Conservation (phyloP, 2,888 invertebrate genomes). For the Zygaena filipendulae region DNA sequence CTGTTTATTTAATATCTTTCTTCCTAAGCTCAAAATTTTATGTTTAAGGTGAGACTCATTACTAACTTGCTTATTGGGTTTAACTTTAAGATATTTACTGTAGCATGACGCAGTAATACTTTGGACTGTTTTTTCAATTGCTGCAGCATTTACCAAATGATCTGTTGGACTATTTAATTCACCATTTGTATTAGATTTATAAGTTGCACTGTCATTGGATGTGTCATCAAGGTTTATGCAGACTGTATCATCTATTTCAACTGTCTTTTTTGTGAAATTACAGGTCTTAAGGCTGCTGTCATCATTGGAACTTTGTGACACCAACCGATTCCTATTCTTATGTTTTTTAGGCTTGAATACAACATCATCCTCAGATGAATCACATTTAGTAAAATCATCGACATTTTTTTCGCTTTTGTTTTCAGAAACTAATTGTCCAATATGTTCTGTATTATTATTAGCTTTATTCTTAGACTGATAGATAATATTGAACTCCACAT, state of each 20-base stretch:
- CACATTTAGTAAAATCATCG: not conserved
- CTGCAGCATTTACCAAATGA: too few relatives aligned
- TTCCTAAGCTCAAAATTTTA: constrained; percentile 48
- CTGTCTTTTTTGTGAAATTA: constrained; percentile 23
- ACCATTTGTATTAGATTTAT: constrained; percentile 15
- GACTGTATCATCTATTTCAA: constrained; percentile 18
- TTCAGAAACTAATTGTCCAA: not conserved
- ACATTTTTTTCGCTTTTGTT: not conserved
- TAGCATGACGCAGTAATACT: constrained; percentile 33
- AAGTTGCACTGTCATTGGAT: constrained; percentile 27
- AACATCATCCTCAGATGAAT: constrained; percentile 21
- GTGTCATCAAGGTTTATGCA: constrained; percentile 42
- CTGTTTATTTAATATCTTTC: constrained; percentile 38
- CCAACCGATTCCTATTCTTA: constrained; percentile 22
- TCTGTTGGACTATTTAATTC: constrained; percentile 14
- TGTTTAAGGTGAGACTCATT: constrained; percentile 34
- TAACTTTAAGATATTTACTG: constrained; percentile 28
- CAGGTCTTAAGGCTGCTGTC: constrained; percentile 20
- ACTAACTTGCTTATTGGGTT: constrained; percentile 10
- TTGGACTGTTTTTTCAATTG: constrained; percentile 30
- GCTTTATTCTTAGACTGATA: constrained; percentile 22
- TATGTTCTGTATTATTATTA: constrained; percentile 14
- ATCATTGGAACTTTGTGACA: constrained; percentile 28
- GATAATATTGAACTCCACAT: constrained; percentile 25
- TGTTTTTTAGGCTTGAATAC: constrained; percentile 16